Percentiles rank a stretch among this genome's conserved stretches.
phyloP scores from a whole-genome alignment of 1,140 invertebrate genomes.

The Proctacanthus coquilletti region DNA sequence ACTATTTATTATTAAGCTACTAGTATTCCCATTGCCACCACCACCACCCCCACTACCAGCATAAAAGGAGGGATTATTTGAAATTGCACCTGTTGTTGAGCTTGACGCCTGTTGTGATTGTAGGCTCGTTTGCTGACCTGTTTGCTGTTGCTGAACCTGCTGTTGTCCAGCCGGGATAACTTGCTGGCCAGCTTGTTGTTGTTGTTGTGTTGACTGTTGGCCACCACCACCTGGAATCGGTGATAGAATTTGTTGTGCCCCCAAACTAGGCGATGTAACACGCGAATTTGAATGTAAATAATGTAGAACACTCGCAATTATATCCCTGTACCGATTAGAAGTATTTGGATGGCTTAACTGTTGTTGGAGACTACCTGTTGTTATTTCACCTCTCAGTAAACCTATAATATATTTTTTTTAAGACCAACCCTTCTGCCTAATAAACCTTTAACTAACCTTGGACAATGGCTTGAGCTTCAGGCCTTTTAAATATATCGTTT shows the following conservation, averaged over 20 bases:
- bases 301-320: slow-evolving; percentile 52
- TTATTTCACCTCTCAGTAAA: slow-evolving; percentile 55
- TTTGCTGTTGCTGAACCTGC: slow-evolving; percentile 14
- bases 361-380: slow-evolving; percentile 52
- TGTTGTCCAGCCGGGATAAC: too few species aligned
- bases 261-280: slow-evolving; percentile 28
- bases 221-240: slow-evolving; percentile 7
- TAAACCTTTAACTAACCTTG: slow-evolving; percentile 37
- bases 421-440: not conserved
- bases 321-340: slow-evolving; percentile 52
- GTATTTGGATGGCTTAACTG: slow-evolving; percentile 54
- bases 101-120: not conserved
- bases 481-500: slow-evolving; percentile 47
- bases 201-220: too few species aligned
- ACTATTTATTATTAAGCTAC: too few species aligned
- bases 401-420: slow-evolving; percentile 25
- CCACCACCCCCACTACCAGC: too few species aligned
- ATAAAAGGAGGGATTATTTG: too few species aligned
- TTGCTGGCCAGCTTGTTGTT: too few species aligned
- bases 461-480: slow-evolving; percentile 56
- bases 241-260: slow-evolving; percentile 34
- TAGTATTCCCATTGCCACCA: too few species aligned
- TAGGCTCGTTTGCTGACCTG: not conserved
- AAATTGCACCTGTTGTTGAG: too few species aligned
- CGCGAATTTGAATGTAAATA: slow-evolving; percentile 20